These are phyloP conservation scores for Lutjanus argentimaculatus DNA, from an alignment of 2,797 vertebrate genomes.

Conservation along the genomic window DNA sequence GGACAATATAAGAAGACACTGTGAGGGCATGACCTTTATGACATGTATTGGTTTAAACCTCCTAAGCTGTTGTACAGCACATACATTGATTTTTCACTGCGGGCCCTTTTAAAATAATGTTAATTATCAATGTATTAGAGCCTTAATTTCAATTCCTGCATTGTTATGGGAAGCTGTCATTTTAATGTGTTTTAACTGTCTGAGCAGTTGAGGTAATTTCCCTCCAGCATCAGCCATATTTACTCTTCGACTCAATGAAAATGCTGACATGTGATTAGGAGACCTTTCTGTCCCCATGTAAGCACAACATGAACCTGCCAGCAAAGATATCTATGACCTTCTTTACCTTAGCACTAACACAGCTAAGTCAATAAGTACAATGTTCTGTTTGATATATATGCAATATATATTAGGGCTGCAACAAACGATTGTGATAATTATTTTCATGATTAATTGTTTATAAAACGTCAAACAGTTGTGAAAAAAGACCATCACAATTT, in stretches of 20 bases:
- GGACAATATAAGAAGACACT: neutral
- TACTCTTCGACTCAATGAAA: conserved; percentile 5
- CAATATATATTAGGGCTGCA: too few relatives aligned
- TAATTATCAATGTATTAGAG: neutral
- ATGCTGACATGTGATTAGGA: neutral
- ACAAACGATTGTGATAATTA: too few relatives aligned
- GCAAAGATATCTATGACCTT: neutral
- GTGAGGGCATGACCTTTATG: neutral
- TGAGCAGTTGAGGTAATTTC: neutral
- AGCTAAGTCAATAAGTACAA: neutral
- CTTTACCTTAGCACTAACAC: neutral
- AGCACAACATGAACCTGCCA: neutral
- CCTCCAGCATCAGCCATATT: conserved; percentile 17
- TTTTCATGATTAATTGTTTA: too few relatives aligned
- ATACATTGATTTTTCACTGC: neutral
- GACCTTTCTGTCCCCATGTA: neutral
- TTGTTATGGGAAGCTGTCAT: neutral
- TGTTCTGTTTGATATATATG: neutral
- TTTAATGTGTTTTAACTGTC: conserved; percentile 8
- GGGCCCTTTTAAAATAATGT: neutral
- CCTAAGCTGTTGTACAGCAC: neutral
- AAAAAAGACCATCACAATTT: too few relatives aligned
- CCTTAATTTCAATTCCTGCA: neutral
- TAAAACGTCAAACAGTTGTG: too few relatives aligned
- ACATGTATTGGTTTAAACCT: conserved; percentile 9